Evolutionary conservation across 1,140 invertebrate genomes (phyloP), one percentile per base, ranked within the genome.

Genomic region (Pollicipes pollicipes): DNA sequence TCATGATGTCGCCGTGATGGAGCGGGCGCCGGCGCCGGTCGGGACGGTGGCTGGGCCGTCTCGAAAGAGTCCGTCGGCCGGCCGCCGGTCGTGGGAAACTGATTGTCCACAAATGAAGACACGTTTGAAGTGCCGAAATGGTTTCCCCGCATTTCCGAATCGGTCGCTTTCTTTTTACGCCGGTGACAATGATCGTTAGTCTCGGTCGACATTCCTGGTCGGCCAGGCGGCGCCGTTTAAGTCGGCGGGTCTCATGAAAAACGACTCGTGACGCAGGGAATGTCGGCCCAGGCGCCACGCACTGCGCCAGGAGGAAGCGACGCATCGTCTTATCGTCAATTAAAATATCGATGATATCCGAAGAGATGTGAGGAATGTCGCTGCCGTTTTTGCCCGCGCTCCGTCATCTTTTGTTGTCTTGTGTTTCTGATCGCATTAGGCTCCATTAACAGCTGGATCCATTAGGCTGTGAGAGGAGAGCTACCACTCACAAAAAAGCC

Each of bases 121-220:
- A 58, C 45, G 45, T 58, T 58, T 58, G 45, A 58, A 58, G 45
- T 58, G 45, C 45, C 45, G 45, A 58, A 58, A 58, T 58, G 45
- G 45, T 58, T 58, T 58, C 45, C 24, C 45, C 6, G 45, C 45
- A 3, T 3, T 21, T 58, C 45, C 45, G 2, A 16, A 21, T 58
- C 8, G 45, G 21, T 21, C 45, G 45, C n/a, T n/a, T 58, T 58
- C 17, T 21, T 58, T 58, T 58, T 13, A 17, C 45, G 45, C 13
- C 45, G 17, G 45, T 21, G 45, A 6, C 45, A 58, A 58, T 58
- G 45, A 58, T 58, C 45, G 45, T 58, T 58, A 58, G 45, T 58
- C 13, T 10, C 45, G 2, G 45, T 3, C 45, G 13, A 21, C 45
- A 58, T 58, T 58, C 45, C 45, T 3, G 45, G 45, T 21, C 45